Conservation (phyloP, 2,113 vertebrate species). For the Anarhynchus alexandrinus region DNA sequence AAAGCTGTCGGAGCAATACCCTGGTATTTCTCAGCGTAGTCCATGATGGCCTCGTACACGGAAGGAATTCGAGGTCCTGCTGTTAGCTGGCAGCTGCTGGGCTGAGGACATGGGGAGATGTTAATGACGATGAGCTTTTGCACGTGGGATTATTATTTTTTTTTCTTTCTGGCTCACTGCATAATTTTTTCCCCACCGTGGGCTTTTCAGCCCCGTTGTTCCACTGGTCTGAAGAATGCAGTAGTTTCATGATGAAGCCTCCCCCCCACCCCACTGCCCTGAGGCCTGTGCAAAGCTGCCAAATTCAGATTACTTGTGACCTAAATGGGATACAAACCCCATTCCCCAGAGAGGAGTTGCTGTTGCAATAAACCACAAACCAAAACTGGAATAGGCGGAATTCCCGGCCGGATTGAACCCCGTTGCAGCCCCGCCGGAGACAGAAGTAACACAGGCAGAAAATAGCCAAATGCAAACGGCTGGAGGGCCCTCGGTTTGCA, state of each 20-base stretch:
- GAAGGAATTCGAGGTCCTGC: not conserved
- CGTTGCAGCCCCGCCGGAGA: not conserved
- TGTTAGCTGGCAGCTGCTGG: not conserved
- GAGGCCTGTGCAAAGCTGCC: not conserved
- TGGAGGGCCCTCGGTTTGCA: not conserved
- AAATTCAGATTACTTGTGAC: not conserved
- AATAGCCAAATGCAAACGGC: not conserved
- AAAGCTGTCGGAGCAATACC: not conserved
- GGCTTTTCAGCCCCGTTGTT: not conserved
- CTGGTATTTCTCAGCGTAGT: fast-evolving
- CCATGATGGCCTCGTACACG: fast-evolving
- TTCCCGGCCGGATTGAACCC: not conserved
- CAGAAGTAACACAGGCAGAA: not conserved
- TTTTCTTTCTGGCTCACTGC: not conserved
- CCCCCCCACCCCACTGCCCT: not conserved
- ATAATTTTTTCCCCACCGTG: not conserved
- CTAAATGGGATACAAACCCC: not conserved
- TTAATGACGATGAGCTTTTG: not conserved
- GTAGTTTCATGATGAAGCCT: not conserved
- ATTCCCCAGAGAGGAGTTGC: not conserved
- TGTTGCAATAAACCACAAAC: not conserved
- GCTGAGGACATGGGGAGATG: not conserved
- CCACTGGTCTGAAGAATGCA: not conserved
- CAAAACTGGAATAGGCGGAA: not conserved
- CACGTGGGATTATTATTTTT: not conserved